A percentile compares a stretch with the other conserved stretches of the same genome.
Conservation (phyloP, 2,113 vertebrate genomes). For the Syngnathoides biaculeatus region DNA sequence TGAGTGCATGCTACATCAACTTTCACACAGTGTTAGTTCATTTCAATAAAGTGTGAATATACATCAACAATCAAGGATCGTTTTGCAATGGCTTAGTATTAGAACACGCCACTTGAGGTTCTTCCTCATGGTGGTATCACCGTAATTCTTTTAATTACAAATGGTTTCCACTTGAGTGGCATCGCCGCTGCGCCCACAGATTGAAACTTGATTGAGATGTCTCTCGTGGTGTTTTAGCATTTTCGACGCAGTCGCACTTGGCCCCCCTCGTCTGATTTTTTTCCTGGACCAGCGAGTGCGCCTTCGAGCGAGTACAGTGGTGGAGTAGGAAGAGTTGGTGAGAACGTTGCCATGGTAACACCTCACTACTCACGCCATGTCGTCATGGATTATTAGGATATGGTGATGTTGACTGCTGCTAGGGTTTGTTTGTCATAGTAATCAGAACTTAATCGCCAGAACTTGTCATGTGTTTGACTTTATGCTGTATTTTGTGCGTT, state of each 20-base stretch:
- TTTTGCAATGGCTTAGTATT: neutral
- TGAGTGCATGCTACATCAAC: neutral
- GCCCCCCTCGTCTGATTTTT: slow-evolving; percentile 38
- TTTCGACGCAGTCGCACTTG: slow-evolving; percentile 12
- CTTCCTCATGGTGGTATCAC: slow-evolving; percentile 20
- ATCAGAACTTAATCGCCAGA: slow-evolving; percentile 41
- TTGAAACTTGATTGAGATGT: slow-evolving; percentile 27
- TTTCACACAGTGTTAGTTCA: neutral
- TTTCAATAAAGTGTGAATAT: neutral
- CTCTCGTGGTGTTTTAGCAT: slow-evolving; percentile 35
- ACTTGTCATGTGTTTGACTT: neutral
- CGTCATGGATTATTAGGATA: slow-evolving; percentile 62
- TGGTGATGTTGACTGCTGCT: slow-evolving; percentile 66
- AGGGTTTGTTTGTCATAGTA: slow-evolving; percentile 53
- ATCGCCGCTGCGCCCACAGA: slow-evolving; percentile 20
- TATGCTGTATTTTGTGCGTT: neutral
- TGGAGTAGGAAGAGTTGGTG: slow-evolving; percentile 49
- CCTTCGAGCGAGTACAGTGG: slow-evolving; percentile 36
- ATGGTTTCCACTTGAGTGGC: slow-evolving; percentile 20
- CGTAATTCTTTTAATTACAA: slow-evolving; percentile 23
- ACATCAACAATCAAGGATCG: neutral
- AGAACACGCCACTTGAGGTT: slow-evolving; percentile 19
- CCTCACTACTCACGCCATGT: slow-evolving; percentile 51
- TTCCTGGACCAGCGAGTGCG: slow-evolving; percentile 38
- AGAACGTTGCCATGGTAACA: slow-evolving; percentile 68